Base-by-base conservation (phyloP, 1,140 invertebrate species). In the Zaprionus ornatus region DNA sequence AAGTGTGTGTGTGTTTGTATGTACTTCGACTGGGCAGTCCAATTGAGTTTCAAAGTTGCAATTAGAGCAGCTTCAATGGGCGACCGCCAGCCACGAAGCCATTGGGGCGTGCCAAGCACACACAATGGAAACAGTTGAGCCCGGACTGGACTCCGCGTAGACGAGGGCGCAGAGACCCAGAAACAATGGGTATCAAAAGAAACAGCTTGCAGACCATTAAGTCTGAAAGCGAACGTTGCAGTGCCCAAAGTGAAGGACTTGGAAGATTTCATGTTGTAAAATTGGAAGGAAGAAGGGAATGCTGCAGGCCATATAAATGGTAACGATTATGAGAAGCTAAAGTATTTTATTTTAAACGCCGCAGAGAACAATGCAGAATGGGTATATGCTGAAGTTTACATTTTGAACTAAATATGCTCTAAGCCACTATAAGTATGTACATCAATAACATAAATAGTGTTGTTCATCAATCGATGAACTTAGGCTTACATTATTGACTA, bases 1-100 rank as follows among this genome's bases (percentile, higher is more conserved):
- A 13, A 62, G 59, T 68, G 65, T 27, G 21, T 65, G 42, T 32
- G n/a, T 40, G 57, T 45, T 15, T 50, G 9, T 23, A 15, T 56
- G 68, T 42, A 21, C 29, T 40, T n/a, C 69, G 75, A 42, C 15
- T 67, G 35, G 40, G 40, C 45, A 23, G 84, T 74, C 74, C 84
- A 88, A 88, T 88, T 88, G 84, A 88, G 84, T 88, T 88, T 88
- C 84, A 90, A 90, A 88, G 84, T 88, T 88, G 84, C 84, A 88
- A 88, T 88, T 88, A 88, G 84, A 88, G 84, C 85, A 74, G 85
- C 70, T 77, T 83, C 80, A 87, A 70, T 80, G 83, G 50, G 66
- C 77, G 69, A 32, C 69, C 57, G 73, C 69, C 76, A 52, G 73
- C 74, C 76, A 42, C 42, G 52, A 61, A 77, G 63, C 72, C 83